Evolutionary conservation across 2,888 invertebrate genomes (phyloP).

Genomic region (Cephalotes varians): DNA sequence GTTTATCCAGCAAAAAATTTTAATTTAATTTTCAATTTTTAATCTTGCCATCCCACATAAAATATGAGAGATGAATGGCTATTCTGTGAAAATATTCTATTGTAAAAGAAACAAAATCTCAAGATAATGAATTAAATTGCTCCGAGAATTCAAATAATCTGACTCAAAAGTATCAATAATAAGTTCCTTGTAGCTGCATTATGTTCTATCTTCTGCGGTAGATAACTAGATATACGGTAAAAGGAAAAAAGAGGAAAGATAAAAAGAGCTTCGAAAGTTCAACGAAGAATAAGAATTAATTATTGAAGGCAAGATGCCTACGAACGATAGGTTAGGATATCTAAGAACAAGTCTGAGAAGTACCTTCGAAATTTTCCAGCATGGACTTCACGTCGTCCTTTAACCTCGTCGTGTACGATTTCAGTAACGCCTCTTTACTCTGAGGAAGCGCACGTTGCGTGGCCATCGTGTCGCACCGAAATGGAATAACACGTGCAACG

Average conservation of each 20-base stretch:
- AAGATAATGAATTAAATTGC: background rate
- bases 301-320: background rate
- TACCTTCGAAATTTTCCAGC: conserved; percentile 98
- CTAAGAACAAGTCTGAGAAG: background rate
- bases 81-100: background rate
- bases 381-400: conserved; percentile 99
- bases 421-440: conserved; percentile 97
- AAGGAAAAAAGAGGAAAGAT: background rate
- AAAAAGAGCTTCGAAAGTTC: too few relatives aligned
- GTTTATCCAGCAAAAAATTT: background rate
- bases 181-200: background rate
- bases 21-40: background rate
- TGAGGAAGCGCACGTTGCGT: conserved; percentile 91
- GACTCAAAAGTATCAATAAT: background rate
- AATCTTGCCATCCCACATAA: background rate
- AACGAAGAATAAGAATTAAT: background rate
- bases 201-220: too few relatives aligned
- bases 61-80: background rate
- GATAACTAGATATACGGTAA: background rate
- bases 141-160: background rate
- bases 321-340: background rate
- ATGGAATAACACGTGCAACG: background rate
- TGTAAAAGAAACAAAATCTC: background rate
- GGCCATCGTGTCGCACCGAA: conserved; percentile 73
- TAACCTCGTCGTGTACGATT: conserved; percentile 97